Base-by-base conservation (phyloP, 2,888 invertebrate genomes). In the Eledone cirrhosa region DNA sequence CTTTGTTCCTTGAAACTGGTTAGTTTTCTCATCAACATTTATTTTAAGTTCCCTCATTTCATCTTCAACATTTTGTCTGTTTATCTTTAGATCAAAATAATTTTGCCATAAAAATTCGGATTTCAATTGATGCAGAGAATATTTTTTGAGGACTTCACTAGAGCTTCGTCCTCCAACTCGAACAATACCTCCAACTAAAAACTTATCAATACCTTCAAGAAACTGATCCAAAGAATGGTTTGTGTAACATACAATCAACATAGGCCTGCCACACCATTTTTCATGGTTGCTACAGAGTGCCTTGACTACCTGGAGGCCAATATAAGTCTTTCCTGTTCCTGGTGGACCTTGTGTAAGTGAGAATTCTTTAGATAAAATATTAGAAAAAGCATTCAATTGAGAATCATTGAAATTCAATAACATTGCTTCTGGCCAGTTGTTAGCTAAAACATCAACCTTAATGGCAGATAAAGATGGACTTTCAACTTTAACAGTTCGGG, bases 271-370 rank as follows among this genome's bases (percentile, higher is more conserved):
- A 47, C 87, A 88, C 92, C 92, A 92, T 2, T 82, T 48, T 0
- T 82, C 47, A 22, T 84, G 82, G 88, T 95, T 95, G 80, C 92
- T 90, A 1, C 96, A 89, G 33, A 96, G 87, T 0, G 93, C 79
- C 41, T 87, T 77, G 0, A 94, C 94, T 29, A 97, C 93, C 92
- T 94, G 94, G 48, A 95, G 91, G 0, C 96, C 96, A 81, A 96
- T 90, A 88, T 93, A 94, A 0, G 96, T 96, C 92, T 96, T 96
- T 0, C 96, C 96, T 0, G 96, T 96, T 2, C 96, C 96, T 0
- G 96, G 96, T 0, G 96, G 96, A 0, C 96, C 90, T 83, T 90
- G 90, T 31, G 88, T 90, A 69, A 90, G 80, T 7, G 89, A 85
- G 31, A 91, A 79, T 78, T 90, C 88, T 78, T 88, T 87, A 2